Conservation (phyloP, 2,797 vertebrate species). For the Gadopsis marmoratus region DNA sequence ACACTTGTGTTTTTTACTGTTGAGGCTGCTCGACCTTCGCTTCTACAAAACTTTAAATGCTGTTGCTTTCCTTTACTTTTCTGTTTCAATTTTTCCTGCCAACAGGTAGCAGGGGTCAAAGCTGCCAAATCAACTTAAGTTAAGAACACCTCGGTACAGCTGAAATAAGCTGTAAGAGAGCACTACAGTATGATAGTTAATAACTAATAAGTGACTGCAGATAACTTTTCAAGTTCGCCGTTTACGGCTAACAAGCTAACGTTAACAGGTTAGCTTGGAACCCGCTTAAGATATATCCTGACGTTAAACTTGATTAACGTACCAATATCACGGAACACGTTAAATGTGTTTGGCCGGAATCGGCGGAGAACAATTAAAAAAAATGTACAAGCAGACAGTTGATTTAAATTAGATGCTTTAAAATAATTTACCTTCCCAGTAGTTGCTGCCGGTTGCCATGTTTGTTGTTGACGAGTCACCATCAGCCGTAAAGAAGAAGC, state of each 20-base stretch:
- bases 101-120: background rate
- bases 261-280: constrained; percentile 58
- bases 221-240: constrained; percentile 22
- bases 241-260: constrained; percentile 41
- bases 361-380: background rate
- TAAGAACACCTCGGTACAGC: background rate
- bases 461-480: constrained; percentile 88
- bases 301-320: background rate
- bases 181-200: background rate
- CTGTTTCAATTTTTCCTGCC: background rate
- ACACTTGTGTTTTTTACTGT: background rate
- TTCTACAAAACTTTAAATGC: background rate
- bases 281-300: background rate
- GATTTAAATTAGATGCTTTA: background rate
- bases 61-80: background rate
- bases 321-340: background rate
- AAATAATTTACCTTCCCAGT: constrained; percentile 90
- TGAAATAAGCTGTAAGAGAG: background rate
- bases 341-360: too few species aligned
- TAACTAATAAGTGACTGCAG: background rate
- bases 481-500: constrained; percentile 71
- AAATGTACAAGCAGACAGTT: fast-evolving
- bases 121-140: background rate
- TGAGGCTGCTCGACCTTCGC: too few species aligned
- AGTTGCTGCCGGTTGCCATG: constrained; percentile 90